Base-by-base conservation (phyloP, 1,140 invertebrate genomes). In the Rhyacophila brunnea region DNA sequence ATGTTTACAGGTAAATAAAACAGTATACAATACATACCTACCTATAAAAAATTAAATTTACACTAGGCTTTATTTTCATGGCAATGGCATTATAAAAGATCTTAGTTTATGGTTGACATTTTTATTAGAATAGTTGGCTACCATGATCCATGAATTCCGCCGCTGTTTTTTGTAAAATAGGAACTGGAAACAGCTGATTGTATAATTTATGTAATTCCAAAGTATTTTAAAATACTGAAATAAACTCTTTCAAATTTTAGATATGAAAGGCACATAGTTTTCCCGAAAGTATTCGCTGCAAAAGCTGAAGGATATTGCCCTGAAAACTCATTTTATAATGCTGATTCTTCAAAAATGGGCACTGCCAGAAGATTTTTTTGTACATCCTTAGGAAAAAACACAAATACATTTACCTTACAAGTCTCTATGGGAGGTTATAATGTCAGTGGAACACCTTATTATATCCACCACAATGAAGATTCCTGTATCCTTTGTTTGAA, bases 401-500 rank as follows among this genome's bases (percentile, higher is more conserved):
- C 56, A 10, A 88, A 90, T 68, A 86, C 85, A 63, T 90, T 90
- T 70, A 89, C 87, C 6, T 73, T 90, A 59, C 79, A 95, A 69
- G 90, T 92, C 0, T 96, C 93, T 0, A 87, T 95, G 81, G 89
- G 87, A 60, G 93, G 92, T 11, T 92, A 93, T 68, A 80, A 80
- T 49, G 76, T 88, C 40, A 83, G 81, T 40, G 80, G 82, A 34
- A 82, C 80, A 23, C 81, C 85, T 19, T 81, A 81, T 1, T 80
- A 88, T 18, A 81, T 91, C 10, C 88, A 91, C 0, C 95, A 95
- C 70, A 95, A 88, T 32, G 92, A 95, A 79, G 92, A 95, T 67
- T 86, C 86, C 60, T 95, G 92, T 95, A 92, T 92, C 89, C 87
- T 91, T 90, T 79, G 18, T 9, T n/a, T n/a, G n/a, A n/a, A n/a